Evolutionary conservation across 2,797 vertebrate genomes (phyloP).

Genomic region (Pygocentrus nattereri): DNA sequence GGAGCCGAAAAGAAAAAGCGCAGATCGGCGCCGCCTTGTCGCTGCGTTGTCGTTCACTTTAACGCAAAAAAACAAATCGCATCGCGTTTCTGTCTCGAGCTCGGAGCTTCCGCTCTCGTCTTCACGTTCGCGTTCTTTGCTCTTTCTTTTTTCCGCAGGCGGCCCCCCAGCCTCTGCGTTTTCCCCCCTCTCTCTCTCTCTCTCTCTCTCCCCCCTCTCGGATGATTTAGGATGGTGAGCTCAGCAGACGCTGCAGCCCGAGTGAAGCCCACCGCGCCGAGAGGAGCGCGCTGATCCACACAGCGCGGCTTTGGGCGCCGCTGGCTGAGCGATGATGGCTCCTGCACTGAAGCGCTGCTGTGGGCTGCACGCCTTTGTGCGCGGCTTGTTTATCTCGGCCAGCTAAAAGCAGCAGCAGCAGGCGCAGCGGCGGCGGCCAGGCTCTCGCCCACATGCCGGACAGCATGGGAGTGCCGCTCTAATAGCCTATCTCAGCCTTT

Average conservation of each 20-base stretch:
- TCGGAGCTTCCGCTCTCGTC: neutral
- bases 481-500: neutral
- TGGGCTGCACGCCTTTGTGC: conserved; percentile 82
- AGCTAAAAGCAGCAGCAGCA: conserved; percentile 62
- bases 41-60: conserved; percentile 1
- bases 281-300: neutral
- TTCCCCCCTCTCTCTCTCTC: conserved; percentile 2
- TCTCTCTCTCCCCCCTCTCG: conserved; percentile 1
- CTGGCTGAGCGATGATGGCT: conserved; percentile 10
- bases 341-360: conserved; percentile 77
- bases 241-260: conserved; percentile 71
- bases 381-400: conserved; percentile 66
- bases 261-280: conserved; percentile 40
- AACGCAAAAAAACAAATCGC: neutral
- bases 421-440: conserved; percentile 60
- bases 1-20: conserved; percentile 65
- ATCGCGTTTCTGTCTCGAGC: neutral
- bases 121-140: neutral
- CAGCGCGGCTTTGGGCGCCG: conserved; percentile 3
- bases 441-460: conserved; percentile 64
- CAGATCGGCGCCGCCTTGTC: neutral
- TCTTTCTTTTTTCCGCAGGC: conserved; percentile 16
- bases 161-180: conserved; percentile 49
- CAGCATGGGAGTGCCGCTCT: conserved; percentile 69
- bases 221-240: conserved; percentile 70